Conservation (phyloP, 2,888 invertebrate species). For the Tetragnatha montana region DNA sequence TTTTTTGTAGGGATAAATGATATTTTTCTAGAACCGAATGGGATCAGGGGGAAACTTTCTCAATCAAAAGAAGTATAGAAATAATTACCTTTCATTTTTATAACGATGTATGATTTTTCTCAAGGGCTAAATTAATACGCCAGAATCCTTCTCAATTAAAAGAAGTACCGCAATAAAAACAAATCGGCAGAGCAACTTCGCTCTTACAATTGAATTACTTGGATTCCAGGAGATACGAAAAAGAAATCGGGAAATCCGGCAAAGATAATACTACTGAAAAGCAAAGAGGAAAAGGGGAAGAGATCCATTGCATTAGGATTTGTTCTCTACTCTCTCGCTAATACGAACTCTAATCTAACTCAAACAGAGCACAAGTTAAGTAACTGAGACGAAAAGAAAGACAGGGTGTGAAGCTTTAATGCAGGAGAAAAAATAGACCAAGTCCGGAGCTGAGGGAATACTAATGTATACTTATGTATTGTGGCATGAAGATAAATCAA, state of each 20-base stretch:
- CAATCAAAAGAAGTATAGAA: too few species aligned
- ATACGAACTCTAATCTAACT: background rate
- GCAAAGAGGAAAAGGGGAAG: background rate
- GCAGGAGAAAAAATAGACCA: too few species aligned
- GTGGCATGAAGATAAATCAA: too few species aligned
- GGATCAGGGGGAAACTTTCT: too few species aligned
- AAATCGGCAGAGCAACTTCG: background rate
- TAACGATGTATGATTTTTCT: too few species aligned
- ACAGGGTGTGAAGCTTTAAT: too few species aligned
- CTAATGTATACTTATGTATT: too few species aligned
- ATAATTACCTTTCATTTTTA: too few species aligned
- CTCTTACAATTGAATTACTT: constrained; percentile 1
- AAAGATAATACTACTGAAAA: background rate
- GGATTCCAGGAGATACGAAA: background rate
- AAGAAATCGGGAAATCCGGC: background rate
- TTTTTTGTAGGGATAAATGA: too few species aligned
- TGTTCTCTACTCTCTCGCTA: background rate
- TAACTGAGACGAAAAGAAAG: background rate
- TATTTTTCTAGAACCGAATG: too few species aligned
- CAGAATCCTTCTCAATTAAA: background rate
- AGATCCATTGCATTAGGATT: background rate
- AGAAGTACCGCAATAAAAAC: background rate
- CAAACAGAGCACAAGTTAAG: background rate
- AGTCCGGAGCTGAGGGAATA: too few species aligned
- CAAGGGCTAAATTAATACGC: background rate